Evolutionary conservation across 2,797 vertebrate species (phyloP), one percentile per base, ranked within the genome.

Genomic region (Chelonia mydas): DNA sequence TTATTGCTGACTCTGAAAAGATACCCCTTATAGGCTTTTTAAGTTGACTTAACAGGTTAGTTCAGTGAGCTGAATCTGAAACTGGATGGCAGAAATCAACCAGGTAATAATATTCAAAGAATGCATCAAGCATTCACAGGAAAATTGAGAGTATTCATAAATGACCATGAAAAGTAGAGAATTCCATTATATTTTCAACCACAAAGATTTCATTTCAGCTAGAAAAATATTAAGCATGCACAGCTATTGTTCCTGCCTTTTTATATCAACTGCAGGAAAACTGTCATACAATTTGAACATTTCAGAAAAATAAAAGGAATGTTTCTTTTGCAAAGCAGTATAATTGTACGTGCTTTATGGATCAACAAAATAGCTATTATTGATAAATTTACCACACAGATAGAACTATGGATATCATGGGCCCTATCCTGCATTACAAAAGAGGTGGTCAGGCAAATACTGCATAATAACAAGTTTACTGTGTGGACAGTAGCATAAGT

Each of bases 211-310:
- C 41, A 2, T 93, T 96, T 96, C 95, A 96, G 86, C 86, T 93
- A 88, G 37, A 96, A 96, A 96, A 96, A 94, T 94, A 94, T 82
- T 89, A 96, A 95, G 93, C 90, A 87, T 95, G 84, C 77, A 85
- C 54, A 92, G 77, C 94, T 94, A 96, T 96, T 96, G 93, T 96
- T 96, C 91, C 80, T 85, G 53, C 50, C 80, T 91, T 96, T 96
- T 89, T 96, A 82, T 96, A 96, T 96, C 92, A 95, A 94, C 90
- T 87, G 94, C 95, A 95, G 93, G 83, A 72, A 97, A 97, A 96
- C 81, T 88, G 57, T 90, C 92, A 96, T 92, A 95, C 91, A 95
- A 89, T 96, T 90, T 41, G 19, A 94, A 65, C 50, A 94, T 94
- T 95, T 94, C 83, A 92, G 72, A 90, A 97, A 94, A 96, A 94